Base-by-base conservation (phyloP, 2,797 vertebrate species). In the Antennarius maculatus region DNA sequence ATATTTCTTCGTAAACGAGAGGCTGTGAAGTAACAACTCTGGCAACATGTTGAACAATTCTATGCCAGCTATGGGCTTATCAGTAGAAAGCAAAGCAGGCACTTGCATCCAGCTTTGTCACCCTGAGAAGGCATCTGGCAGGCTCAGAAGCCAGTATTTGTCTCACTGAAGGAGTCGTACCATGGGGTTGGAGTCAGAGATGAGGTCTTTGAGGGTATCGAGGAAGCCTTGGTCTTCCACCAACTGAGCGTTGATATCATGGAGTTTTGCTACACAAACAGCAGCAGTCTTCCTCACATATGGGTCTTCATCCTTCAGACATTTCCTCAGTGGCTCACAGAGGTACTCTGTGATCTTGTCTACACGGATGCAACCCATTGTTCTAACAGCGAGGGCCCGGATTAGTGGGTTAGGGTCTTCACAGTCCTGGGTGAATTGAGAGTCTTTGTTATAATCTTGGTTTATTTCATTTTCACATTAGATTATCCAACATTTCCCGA, bases 141-240 rank as follows among this genome's bases (percentile, higher is more conserved):
- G 46, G 42, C 43, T 71, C 47, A 49, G 37, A 7, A 51, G 31
- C 14, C 6, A 58, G 17, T 7, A 3, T 2, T 1, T 11, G 2
- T 34, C 23, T 54, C 46, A 3, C 3, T 17, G 37, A 60, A 45
- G 15, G 39, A 61, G 48, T 43, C 77, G 31, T 89, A 94, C 97
- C 97, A 99, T 99, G 66, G 97, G 97, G 89, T 99, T 99, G 49
- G 97, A 99, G 88, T 99, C 97, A 0, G 97, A 99, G 85, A 98
- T 98, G 61, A 98, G 96, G 76, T 99, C 97, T 82, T 98, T 98
- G 37, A 98, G 93, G 7, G 97, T 97, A 84, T 99, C 97, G 86
- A 98, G 92, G 75, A 99, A 99, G 4, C 97, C 97, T 76, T 98
- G 97, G 80, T 99, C 97, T 88, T 98, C 96, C 71, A 98, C 97